Evolutionary conservation across 1,140 invertebrate species (phyloP).

Genomic region (Trichomalopsis sarcophagae): DNA sequence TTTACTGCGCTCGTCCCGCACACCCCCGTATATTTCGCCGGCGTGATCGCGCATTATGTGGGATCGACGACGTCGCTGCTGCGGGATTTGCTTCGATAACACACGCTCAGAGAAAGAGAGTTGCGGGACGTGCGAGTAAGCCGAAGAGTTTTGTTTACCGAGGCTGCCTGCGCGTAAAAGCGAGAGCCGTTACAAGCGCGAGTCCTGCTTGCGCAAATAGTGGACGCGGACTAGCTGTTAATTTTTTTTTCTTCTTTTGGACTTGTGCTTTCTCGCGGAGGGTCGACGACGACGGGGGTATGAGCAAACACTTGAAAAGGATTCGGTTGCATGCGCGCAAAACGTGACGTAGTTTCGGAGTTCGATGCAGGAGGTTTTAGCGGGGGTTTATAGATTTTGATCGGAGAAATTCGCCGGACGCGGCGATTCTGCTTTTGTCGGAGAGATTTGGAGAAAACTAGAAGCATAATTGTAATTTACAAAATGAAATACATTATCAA

Average conservation of each 20-base stretch:
- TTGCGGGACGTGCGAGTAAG: constrained; percentile 49
- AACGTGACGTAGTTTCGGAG: constrained; percentile 1
- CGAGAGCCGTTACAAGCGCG: constrained; percentile 13
- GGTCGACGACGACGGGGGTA: background rate
- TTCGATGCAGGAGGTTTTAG: background rate
- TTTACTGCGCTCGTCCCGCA: too few relatives aligned
- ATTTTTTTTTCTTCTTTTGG: constrained; percentile 15
- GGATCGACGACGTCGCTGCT: constrained; percentile 52
- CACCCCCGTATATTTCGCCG: constrained; percentile 33
- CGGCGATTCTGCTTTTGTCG: too few relatives aligned
- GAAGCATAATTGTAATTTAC: too few relatives aligned
- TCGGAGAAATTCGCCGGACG: too few relatives aligned
- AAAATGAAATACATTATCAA: too few relatives aligned
- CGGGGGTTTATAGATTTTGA: background rate
- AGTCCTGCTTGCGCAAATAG: constrained; percentile 21
- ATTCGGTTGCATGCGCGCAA: background rate
- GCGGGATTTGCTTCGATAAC: constrained; percentile 69
- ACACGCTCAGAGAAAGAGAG: constrained; percentile 21
- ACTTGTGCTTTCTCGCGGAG: background rate
- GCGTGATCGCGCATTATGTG: constrained; percentile 54
- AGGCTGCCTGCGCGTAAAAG: background rate
- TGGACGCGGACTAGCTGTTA: background rate
- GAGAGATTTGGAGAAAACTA: too few relatives aligned
- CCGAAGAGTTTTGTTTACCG: constrained; percentile 43
- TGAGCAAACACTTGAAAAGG: constrained; percentile 41